Percentiles rank a stretch among this genome's conserved stretches.
Evolutionary conservation across 2,888 invertebrate species (phyloP).

Genomic region (Acholoe squamosa): DNA sequence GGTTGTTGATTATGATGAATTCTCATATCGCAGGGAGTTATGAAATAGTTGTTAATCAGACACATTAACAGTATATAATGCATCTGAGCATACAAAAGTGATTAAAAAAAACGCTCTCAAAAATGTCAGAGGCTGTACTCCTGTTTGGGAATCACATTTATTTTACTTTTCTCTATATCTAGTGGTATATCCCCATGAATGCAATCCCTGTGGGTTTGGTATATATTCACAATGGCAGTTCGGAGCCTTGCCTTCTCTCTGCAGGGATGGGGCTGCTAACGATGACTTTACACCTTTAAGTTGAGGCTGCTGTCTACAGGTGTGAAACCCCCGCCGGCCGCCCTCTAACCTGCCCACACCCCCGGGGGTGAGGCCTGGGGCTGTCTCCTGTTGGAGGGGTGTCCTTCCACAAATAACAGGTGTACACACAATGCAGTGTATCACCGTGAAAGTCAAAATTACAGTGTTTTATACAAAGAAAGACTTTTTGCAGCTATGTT

Average conservation of each 20-base stretch:
- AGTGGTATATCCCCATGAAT: neutral
- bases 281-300: slow-evolving; percentile 41
- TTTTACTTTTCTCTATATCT: no score
- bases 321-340: neutral
- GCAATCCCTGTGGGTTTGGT: neutral
- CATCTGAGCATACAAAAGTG: neutral
- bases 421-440: neutral
- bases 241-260: neutral
- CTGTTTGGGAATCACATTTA: no score
- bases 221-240: neutral
- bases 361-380: neutral
- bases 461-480: slow-evolving; percentile 18
- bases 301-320: neutral
- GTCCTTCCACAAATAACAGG: slow-evolving; percentile 10
- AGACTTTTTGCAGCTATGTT: neutral
- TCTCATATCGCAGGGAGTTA: no score
- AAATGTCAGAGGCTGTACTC: no score
- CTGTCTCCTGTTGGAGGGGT: neutral
- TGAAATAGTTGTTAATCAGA: no score
- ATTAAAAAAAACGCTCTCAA: no score
- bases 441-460: slow-evolving; percentile 14
- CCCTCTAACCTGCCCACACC: neutral
- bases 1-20: no score
- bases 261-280: neutral
- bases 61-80: no score